phyloP scores from a whole-genome alignment of 1,140 invertebrate genomes.

The Lysiphlebus fabarum region DNA sequence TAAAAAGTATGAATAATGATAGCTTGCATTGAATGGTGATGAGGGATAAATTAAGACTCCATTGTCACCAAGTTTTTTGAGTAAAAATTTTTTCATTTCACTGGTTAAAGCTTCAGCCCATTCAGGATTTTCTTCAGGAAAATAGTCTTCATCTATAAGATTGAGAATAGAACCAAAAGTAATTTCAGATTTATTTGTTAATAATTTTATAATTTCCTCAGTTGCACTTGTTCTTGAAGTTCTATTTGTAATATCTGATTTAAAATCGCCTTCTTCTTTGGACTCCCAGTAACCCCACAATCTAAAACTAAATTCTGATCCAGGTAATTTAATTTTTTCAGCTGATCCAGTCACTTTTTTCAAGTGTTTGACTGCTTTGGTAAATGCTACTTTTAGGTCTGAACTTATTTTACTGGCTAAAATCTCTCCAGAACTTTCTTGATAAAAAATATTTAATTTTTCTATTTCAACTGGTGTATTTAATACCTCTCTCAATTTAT shows the following conservation, averaged over 20 bases:
- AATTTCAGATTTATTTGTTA: constrained; percentile 56
- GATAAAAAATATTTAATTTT: constrained; percentile 74
- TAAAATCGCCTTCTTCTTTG: constrained; percentile 64
- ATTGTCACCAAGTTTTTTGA: constrained; percentile 71
- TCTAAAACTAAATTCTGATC: constrained; percentile 62
- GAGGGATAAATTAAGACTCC: constrained; percentile 85
- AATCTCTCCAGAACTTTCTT: constrained; percentile 68
- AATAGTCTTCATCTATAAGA: constrained; percentile 61
- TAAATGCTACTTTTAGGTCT: constrained; percentile 66
- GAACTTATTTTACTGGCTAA: constrained; percentile 66
- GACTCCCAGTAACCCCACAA: constrained; percentile 76
- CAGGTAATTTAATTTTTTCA: constrained; percentile 56
- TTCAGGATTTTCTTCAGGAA: constrained; percentile 61
- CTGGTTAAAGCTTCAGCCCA: constrained; percentile 64
- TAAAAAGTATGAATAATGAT: constrained; percentile 78
- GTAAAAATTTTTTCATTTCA: constrained; percentile 57
- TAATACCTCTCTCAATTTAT: constrained; percentile 47
- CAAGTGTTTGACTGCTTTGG: constrained; percentile 56
- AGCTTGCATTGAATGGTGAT: constrained; percentile 76
- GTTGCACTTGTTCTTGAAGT: constrained; percentile 45
- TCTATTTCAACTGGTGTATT: constrained; percentile 62
- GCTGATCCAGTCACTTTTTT: constrained; percentile 50
- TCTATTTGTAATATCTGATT: constrained; percentile 62
- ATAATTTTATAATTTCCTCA: constrained; percentile 42
- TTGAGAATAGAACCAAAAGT: constrained; percentile 68